phyloP scores from a whole-genome alignment of 2,797 vertebrate genomes.

The Pipistrellus pygmaeus region DNA sequence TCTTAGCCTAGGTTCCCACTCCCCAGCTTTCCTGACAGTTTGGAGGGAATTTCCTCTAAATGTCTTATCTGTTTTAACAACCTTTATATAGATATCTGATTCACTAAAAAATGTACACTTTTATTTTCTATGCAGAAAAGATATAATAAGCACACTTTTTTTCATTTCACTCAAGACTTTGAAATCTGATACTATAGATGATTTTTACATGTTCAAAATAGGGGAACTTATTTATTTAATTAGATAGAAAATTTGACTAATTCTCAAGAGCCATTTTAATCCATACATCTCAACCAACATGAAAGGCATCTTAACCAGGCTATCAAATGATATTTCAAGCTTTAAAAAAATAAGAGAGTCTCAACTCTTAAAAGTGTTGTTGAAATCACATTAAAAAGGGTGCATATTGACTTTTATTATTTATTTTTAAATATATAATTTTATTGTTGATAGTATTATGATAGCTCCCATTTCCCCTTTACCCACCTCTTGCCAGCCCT shows the following conservation, averaged over 20 bases:
- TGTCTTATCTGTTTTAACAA: slow-evolving; percentile 89
- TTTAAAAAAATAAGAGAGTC: not conserved
- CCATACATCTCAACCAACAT: fast-evolving
- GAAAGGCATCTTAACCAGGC: fast-evolving
- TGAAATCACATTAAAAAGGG: too few relatives aligned
- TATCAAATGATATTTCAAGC: not conserved
- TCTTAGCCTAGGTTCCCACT: slow-evolving; percentile 87
- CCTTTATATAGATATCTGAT: slow-evolving; percentile 77
- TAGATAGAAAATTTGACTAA: not conserved
- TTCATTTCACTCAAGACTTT: slow-evolving; percentile 37
- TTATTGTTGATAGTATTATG: too few relatives aligned
- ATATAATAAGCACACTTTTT: slow-evolving; percentile 74
- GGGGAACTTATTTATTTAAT: not conserved
- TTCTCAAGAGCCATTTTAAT: not conserved
- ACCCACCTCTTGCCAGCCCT: too few relatives aligned
- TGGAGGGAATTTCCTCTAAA: slow-evolving; percentile 90
- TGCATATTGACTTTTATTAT: not conserved
- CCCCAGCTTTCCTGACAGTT: slow-evolving; percentile 85
- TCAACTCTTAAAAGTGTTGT: not conserved
- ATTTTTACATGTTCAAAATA: slow-evolving; percentile 48
- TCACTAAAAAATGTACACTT: slow-evolving; percentile 81
- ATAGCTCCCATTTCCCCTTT: too few relatives aligned
- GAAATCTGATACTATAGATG: slow-evolving; percentile 59
- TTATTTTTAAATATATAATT: too few relatives aligned
- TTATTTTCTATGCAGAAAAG: slow-evolving; percentile 74